Evolutionary conservation across 1,140 invertebrate species (phyloP).

Genomic region (Leptonema lineaticorne): DNA sequence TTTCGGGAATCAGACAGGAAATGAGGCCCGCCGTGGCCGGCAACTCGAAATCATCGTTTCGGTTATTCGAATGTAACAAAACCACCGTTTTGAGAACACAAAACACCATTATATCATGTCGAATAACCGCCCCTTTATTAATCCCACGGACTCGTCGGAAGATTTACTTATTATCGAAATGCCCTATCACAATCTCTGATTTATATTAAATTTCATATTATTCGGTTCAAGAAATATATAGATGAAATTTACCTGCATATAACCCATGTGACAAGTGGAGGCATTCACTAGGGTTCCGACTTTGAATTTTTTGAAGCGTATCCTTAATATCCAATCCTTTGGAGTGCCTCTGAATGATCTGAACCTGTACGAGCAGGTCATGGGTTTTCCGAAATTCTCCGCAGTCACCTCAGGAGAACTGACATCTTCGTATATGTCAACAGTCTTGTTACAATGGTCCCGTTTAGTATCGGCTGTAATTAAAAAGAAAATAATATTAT

Average conservation of each 20-base stretch:
- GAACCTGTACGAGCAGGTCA: slow-evolving; percentile 88
- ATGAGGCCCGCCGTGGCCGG: slow-evolving; percentile 34
- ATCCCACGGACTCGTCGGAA: background rate
- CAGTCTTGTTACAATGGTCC: slow-evolving; percentile 88
- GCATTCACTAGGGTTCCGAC: slow-evolving; percentile 83
- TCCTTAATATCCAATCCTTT: slow-evolving; percentile 83
- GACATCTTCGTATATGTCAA: slow-evolving; percentile 89
- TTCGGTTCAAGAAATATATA: too few species aligned
- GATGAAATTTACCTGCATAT: slow-evolving; percentile 83
- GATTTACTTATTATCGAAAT: too few species aligned
- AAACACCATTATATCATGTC: background rate
- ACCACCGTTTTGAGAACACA: background rate
- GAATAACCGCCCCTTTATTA: background rate
- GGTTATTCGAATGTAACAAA: background rate
- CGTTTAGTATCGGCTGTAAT: slow-evolving; percentile 63
- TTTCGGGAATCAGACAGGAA: slow-evolving; percentile 26
- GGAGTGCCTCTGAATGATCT: slow-evolving; percentile 78
- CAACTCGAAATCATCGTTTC: background rate
- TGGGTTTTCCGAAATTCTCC: slow-evolving; percentile 77
- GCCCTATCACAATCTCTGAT: too few species aligned
- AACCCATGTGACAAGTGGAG: slow-evolving; percentile 81
- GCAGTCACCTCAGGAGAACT: slow-evolving; percentile 79
- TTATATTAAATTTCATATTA: too few species aligned
- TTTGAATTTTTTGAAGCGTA: slow-evolving; percentile 91
- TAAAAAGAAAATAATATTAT: background rate